Conservation (phyloP, 2,888 invertebrate species). For the Eupithecia subumbrata region DNA sequence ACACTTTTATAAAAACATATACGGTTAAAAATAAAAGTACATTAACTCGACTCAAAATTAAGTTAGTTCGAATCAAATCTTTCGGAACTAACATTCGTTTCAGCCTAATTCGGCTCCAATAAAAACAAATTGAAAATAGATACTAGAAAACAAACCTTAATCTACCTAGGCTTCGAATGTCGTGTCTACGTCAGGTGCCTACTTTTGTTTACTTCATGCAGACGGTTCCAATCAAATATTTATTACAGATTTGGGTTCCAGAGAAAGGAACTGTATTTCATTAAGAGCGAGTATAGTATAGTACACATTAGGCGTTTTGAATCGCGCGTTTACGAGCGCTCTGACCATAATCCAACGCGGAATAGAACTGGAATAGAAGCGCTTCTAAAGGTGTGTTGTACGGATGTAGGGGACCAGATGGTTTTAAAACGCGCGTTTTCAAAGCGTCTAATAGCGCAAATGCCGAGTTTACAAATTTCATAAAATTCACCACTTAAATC, state of each 20-base stretch:
- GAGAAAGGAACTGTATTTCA: neutral
- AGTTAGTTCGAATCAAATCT: neutral
- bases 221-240: neutral
- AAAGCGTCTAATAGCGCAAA: neutral
- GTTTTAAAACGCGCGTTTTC: neutral
- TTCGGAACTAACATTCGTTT: neutral
- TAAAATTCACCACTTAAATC: neutral
- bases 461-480: neutral
- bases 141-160: slow-evolving; percentile 18
- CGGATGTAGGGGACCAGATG: neutral
- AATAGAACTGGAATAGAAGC: neutral
- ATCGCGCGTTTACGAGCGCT: neutral
- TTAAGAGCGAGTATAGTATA: neutral
- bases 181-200: neutral
- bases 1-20: neutral
- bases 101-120: slow-evolving; percentile 15
- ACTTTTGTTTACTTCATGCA: neutral
- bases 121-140: slow-evolving; percentile 14
- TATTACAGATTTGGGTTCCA: neutral
- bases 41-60: neutral
- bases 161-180: neutral
- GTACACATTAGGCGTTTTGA: neutral
- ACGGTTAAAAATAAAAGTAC: neutral
- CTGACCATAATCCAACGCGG: neutral
- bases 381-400: too few species aligned